Conservation (phyloP, 2,113 vertebrate species). For the Sinocyclocheilus grahami region DNA sequence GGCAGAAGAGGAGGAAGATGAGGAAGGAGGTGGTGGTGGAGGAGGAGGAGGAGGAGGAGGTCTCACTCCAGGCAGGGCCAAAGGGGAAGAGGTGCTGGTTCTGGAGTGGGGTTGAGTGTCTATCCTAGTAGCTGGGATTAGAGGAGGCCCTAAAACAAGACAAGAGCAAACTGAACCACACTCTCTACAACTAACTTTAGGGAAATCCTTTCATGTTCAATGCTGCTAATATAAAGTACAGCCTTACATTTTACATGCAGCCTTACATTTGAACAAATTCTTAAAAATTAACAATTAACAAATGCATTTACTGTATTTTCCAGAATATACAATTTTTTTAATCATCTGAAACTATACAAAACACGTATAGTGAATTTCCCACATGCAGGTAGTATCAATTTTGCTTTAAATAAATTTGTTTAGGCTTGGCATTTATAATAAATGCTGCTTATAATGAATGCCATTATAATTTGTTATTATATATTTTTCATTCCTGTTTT, state of each 20-base stretch:
- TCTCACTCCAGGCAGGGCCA: constrained; percentile 87
- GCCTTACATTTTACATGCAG: too few relatives aligned
- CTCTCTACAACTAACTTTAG: constrained; percentile 31
- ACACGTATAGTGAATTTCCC: background rate
- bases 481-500: background rate
- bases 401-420: background rate
- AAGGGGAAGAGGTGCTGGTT: constrained; percentile 84
- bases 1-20: constrained; percentile 72
- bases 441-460: background rate
- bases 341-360: background rate
- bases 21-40: constrained; percentile 65
- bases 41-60: constrained; percentile 85
- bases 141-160: constrained; percentile 85
- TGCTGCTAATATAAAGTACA: background rate
- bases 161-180: constrained; percentile 63
- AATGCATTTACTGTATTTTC: too few relatives aligned
- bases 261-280: background rate
- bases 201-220: background rate
- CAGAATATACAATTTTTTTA: background rate
- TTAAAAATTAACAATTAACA: background rate
- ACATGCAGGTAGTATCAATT: background rate
- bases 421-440: background rate
- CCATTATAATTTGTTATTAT: background rate
- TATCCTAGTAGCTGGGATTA: constrained; percentile 85
- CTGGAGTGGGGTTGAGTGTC: constrained; percentile 87